Evolutionary conservation across 2,113 vertebrate species (phyloP).

Genomic region (Toxostoma redivivum): DNA sequence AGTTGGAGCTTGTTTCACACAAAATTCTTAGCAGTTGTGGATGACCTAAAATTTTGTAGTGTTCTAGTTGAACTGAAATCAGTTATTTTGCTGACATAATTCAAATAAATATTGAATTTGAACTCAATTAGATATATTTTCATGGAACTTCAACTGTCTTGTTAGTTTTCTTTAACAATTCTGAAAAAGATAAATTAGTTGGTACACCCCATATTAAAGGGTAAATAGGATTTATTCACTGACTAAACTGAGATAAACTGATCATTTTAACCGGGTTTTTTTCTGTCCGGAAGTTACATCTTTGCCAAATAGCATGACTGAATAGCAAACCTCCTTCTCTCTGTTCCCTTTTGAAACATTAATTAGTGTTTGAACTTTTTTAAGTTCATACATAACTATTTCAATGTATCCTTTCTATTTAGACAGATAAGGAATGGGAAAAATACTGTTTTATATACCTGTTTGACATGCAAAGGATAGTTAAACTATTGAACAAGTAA

Average conservation of each 20-base stretch:
- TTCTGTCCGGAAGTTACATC: neutral
- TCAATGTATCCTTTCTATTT: neutral
- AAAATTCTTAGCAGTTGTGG: neutral
- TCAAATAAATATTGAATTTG: neutral
- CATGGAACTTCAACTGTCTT: neutral
- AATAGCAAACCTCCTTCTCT: neutral
- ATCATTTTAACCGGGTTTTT: neutral
- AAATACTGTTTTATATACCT: neutral
- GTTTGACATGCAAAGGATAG: neutral
- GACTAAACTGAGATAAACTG: neutral
- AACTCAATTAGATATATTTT: neutral
- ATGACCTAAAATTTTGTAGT: neutral
- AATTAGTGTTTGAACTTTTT: neutral
- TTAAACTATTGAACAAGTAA: neutral
- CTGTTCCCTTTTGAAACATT: neutral
- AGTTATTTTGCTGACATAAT: slow-evolving; percentile 20
- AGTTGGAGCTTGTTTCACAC: neutral
- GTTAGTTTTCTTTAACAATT: neutral
- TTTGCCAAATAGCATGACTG: neutral
- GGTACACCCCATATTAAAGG: neutral
- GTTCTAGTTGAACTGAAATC: slow-evolving; percentile 1
- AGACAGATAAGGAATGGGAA: neutral
- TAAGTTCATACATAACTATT: neutral
- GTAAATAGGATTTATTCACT: neutral
- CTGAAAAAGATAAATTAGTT: neutral